Evolutionary conservation across 2,113 vertebrate species (phyloP).

Genomic region (Strigops habroptila): DNA sequence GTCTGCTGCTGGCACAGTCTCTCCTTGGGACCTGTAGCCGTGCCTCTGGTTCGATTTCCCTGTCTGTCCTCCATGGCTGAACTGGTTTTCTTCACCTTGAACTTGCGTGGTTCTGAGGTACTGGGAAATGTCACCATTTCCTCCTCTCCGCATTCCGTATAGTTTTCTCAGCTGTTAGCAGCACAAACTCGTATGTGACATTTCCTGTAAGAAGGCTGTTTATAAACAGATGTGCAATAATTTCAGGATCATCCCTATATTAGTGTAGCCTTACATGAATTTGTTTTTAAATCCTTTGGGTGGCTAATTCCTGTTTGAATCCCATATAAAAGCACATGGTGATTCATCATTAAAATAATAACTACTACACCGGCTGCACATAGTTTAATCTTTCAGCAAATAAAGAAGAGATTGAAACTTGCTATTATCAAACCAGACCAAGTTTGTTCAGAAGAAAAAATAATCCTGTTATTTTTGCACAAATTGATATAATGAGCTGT

Average conservation of each 20-base stretch:
- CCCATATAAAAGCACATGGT: neutral
- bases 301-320: neutral
- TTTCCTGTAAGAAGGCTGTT: neutral
- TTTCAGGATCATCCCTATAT: neutral
- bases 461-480: constrained; percentile 51
- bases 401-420: constrained; percentile 52
- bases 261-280: neutral
- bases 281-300: neutral
- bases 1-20: neutral
- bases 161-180: neutral
- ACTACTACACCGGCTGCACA: neutral
- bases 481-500: constrained; percentile 59
- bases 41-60: too few species aligned
- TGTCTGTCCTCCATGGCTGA: neutral
- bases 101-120: neutral
- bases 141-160: neutral
- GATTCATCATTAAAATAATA: constrained; percentile 30
- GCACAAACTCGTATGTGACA: rapidly evolving
- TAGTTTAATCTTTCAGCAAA: constrained; percentile 6
- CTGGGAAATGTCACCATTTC: neutral
- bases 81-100: neutral
- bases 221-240: neutral
- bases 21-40: neutral
- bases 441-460: constrained; percentile 43
- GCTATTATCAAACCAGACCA: constrained; percentile 44